Conservation (phyloP, 2,888 invertebrate genomes). For the Tetrapedia diversipes region DNA sequence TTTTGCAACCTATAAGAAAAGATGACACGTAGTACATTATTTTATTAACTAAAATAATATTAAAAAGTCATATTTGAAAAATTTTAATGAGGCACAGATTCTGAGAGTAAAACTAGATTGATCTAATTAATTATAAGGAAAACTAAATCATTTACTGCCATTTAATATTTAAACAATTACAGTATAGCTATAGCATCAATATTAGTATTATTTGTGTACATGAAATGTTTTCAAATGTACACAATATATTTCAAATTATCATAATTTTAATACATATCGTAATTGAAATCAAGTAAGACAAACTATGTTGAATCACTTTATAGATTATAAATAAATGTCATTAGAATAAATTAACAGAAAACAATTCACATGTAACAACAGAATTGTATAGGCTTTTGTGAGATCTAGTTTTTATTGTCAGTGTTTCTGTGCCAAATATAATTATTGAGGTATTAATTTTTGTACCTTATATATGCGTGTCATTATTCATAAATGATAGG, state of each 20-base stretch:
- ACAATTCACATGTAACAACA: slow-evolving; percentile 26
- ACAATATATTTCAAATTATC: slow-evolving; percentile 48
- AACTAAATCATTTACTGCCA: slow-evolving; percentile 66
- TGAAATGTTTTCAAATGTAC: slow-evolving; percentile 35
- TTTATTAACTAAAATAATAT: slow-evolving; percentile 34
- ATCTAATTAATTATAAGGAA: slow-evolving; percentile 33
- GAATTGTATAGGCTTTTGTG: slow-evolving; percentile 42
- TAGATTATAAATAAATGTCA: slow-evolving; percentile 44
- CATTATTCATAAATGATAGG: slow-evolving; percentile 55
- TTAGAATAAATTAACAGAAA: slow-evolving; percentile 38
- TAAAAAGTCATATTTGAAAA: slow-evolving; percentile 21
- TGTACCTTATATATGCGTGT: slow-evolving; percentile 56
- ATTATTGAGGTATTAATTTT: slow-evolving; percentile 40
- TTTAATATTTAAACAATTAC: slow-evolving; percentile 59
- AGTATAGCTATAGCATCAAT: slow-evolving; percentile 35
- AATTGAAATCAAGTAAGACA: slow-evolving; percentile 44
- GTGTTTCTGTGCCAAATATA: slow-evolving; percentile 66
- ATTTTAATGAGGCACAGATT: slow-evolving; percentile 61
- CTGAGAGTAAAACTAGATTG: slow-evolving; percentile 69
- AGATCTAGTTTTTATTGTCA: slow-evolving; percentile 68
- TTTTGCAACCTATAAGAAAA: slow-evolving; percentile 59
- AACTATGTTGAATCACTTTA: slow-evolving; percentile 27
- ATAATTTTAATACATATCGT: slow-evolving; percentile 71
- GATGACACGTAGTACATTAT: slow-evolving; percentile 53
- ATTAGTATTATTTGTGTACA: slow-evolving; percentile 41